Evolutionary conservation across 1,140 invertebrate species (phyloP).

Genomic region (Heterodera carotae): DNA sequence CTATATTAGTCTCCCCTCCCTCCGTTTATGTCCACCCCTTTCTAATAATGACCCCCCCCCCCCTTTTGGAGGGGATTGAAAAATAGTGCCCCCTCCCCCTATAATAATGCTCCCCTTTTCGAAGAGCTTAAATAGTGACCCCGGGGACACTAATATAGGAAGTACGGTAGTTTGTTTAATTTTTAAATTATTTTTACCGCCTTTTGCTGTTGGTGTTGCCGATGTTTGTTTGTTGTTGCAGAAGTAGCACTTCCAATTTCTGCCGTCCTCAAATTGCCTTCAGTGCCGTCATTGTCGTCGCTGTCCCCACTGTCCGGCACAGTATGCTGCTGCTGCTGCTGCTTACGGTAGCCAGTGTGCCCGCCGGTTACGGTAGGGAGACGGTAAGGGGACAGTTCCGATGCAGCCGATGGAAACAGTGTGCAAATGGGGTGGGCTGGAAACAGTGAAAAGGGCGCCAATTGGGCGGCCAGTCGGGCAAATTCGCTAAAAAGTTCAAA

Average conservation of each 20-base stretch:
- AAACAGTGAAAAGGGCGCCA: slow-evolving; percentile 25
- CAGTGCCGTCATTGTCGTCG: background rate
- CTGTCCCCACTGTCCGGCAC: background rate
- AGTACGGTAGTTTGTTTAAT: too few species aligned
- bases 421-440: background rate
- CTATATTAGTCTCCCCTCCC: too few species aligned
- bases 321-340: background rate
- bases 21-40: too few species aligned
- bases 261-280: background rate
- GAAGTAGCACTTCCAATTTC: background rate
- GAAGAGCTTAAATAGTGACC: too few species aligned
- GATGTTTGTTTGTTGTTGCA: too few species aligned
- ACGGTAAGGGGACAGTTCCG: too few species aligned
- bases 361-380: background rate
- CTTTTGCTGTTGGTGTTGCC: background rate
- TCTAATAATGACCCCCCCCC: too few species aligned
- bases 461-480: slow-evolving; percentile 21
- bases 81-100: too few species aligned
- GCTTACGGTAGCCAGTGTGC: too few species aligned
- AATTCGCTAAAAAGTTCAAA: slow-evolving; percentile 9
- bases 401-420: background rate
- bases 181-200: background rate
- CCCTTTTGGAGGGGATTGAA: too few species aligned
- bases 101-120: too few species aligned
- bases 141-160: too few species aligned